A percentile compares a stretch with the other conserved stretches of the same genome.
Conservation (phyloP, 2,797 vertebrate genomes). For the Telmatherina bonti region DNA sequence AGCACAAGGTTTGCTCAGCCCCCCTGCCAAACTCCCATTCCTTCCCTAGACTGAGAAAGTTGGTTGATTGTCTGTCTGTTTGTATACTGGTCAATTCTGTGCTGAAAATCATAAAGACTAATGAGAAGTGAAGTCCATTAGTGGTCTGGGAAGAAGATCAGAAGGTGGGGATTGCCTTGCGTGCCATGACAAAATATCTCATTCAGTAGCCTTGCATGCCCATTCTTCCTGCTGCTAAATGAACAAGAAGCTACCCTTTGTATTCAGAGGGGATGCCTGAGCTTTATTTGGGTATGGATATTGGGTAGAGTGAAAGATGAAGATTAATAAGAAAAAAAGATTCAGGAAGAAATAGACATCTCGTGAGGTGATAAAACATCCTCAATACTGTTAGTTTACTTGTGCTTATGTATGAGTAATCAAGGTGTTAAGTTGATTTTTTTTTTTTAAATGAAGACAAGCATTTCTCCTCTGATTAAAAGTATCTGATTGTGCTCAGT, state of each 20-base stretch:
- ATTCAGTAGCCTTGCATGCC: slow-evolving; percentile 32
- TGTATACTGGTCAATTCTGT: slow-evolving; percentile 45
- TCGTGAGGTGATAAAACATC: slow-evolving; percentile 8
- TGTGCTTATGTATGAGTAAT: neutral
- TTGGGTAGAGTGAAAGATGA: neutral
- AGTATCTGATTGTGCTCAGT: slow-evolving; percentile 46
- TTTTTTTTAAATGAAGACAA: slow-evolving; percentile 15
- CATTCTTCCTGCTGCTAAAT: slow-evolving; percentile 13
- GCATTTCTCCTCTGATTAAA: slow-evolving; percentile 50
- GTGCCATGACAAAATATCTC: slow-evolving; percentile 32
- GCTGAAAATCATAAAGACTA: slow-evolving; percentile 47
- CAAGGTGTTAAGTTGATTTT: slow-evolving; percentile 35
- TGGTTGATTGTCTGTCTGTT: slow-evolving; percentile 29
- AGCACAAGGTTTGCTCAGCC: slow-evolving; percentile 39
- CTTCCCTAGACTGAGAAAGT: slow-evolving; percentile 21
- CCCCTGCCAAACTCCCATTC: slow-evolving; percentile 42
- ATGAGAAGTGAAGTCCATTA: slow-evolving; percentile 65
- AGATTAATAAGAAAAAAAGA: neutral
- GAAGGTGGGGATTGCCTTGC: slow-evolving; percentile 33
- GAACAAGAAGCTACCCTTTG: slow-evolving; percentile 26
- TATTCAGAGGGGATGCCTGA: slow-evolving; percentile 25
- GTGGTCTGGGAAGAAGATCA: slow-evolving; percentile 61
- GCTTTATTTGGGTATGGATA: slow-evolving; percentile 6
- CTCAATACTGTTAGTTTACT: slow-evolving; percentile 23
- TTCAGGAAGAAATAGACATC: no score